A percentile compares a stretch with the other conserved stretches of the same genome.
Evolutionary conservation across 2,113 vertebrate genomes (phyloP).

Genomic region (Ochotona princeps): DNA sequence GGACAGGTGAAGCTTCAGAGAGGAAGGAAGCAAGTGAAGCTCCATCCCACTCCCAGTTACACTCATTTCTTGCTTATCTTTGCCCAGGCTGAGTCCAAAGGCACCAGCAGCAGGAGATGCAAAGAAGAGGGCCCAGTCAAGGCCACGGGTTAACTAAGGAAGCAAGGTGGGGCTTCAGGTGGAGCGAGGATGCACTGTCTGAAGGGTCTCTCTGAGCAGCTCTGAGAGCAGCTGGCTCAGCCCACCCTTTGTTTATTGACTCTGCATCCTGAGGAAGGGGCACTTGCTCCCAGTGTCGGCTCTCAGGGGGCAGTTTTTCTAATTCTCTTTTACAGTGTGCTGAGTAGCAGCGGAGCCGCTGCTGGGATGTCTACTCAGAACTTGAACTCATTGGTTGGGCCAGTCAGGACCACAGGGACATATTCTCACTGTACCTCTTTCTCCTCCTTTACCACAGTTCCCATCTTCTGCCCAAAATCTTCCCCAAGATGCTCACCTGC

Average conservation of each 20-base stretch:
- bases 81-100: background rate
- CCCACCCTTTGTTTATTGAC: background rate
- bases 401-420: background rate
- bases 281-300: background rate
- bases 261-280: too few relatives aligned
- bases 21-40: background rate
- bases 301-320: background rate
- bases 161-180: background rate
- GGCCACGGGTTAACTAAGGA: too few relatives aligned
- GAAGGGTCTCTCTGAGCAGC: too few relatives aligned
- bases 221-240: background rate
- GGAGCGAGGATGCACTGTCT: background rate
- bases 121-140: background rate
- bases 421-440: background rate
- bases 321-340: background rate
- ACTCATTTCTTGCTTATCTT: background rate
- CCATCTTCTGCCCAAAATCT: background rate
- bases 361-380: background rate
- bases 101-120: background rate
- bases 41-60: accelerated
- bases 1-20: background rate
- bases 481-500: background rate
- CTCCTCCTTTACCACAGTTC: background rate
- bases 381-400: background rate
- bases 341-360: background rate